Evolutionary conservation across 2,888 invertebrate genomes (phyloP), one percentile per base, ranked within the genome.

Genomic region (Philaethria dido): DNA sequence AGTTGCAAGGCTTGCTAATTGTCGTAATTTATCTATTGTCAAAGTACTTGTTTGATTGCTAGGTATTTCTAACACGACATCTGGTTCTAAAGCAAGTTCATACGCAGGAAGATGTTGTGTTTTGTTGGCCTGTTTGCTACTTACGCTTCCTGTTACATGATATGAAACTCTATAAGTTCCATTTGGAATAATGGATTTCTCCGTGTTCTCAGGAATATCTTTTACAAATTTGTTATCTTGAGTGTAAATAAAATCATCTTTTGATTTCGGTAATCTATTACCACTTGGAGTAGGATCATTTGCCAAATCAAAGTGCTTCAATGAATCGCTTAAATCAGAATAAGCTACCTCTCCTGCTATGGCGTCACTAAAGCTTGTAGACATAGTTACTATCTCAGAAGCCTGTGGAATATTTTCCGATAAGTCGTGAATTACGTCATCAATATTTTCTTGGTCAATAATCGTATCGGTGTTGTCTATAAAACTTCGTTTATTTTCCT

Each of bases 1-100:
- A 50, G 93, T 93, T 20, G 94, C 94, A 39, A 94, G 89, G 80
- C 87, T 93, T 13, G 94, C 93, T 11, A 94, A 83, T 77, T 94
- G 91, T 74, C 88, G 93, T 18, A 94, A 81, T 79, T 93, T 93
- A 62, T 93, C 93, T 57, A 89, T 77, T 3, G 92, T 88, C 54
- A 92, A 75, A 13, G 85, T 76, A 75, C 83, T 90, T 44, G 84
- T 81, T 78, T 89, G 88, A 73, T 89, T 92, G 18, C 82, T 71
- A 6, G 92, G 92, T 75, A 92, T 91, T 81, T 92, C 92, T 73
- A 92, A 78, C 59, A 91, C 84, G 11, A 92, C 83, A 73, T 92
- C 92, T 16, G 92, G 92, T 74, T 92, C 89, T 73, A 92, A 80
- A 57, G 87, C 77, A 69, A 92, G 74, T 73, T 92, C 91, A 69